Conservation (phyloP, 2,888 invertebrate genomes). For the Lamproptera curius region DNA sequence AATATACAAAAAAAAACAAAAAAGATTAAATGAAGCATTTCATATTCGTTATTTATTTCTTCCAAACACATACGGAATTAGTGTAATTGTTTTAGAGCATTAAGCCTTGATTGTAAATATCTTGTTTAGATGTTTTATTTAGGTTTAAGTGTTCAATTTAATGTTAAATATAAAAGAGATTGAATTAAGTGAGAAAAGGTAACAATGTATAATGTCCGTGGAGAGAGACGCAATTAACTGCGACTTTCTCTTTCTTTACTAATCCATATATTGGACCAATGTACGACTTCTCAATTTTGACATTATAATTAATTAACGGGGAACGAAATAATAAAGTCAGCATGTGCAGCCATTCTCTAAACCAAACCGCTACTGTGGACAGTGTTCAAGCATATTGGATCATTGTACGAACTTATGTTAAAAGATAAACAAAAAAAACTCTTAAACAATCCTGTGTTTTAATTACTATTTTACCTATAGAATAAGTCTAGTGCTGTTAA, state of each 20-base stretch:
- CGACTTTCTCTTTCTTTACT: conserved; percentile 51
- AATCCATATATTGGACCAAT: conserved; percentile 72
- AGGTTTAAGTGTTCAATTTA: conserved; percentile 74
- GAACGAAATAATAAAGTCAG: conserved; percentile 33
- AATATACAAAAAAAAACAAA: too few relatives aligned
- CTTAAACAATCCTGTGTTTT: conserved; percentile 55
- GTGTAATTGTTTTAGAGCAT: conserved; percentile 71
- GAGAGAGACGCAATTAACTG: conserved; percentile 45
- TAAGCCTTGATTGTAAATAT: conserved; percentile 73
- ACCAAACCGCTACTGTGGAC: conserved; percentile 48
- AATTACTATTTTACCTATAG: conserved; percentile 20
- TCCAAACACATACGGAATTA: conserved; percentile 69
- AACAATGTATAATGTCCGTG: conserved; percentile 44
- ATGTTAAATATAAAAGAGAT: conserved; percentile 57
- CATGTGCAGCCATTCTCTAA: conserved; percentile 44
- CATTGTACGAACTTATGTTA: conserved; percentile 75
- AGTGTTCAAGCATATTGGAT: conserved; percentile 70
- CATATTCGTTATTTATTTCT: conserved; percentile 76
- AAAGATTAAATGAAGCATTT: conserved; percentile 72
- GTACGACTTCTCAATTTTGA: conserved; percentile 52
- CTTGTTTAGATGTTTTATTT: conserved; percentile 74
- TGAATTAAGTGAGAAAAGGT: conserved; percentile 58
- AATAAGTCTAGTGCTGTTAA: too few relatives aligned
- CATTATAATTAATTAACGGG: conserved; percentile 43
- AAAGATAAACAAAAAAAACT: conserved; percentile 58